Conservation (phyloP, 2,797 vertebrate species). For the Mus spretus region DNA sequence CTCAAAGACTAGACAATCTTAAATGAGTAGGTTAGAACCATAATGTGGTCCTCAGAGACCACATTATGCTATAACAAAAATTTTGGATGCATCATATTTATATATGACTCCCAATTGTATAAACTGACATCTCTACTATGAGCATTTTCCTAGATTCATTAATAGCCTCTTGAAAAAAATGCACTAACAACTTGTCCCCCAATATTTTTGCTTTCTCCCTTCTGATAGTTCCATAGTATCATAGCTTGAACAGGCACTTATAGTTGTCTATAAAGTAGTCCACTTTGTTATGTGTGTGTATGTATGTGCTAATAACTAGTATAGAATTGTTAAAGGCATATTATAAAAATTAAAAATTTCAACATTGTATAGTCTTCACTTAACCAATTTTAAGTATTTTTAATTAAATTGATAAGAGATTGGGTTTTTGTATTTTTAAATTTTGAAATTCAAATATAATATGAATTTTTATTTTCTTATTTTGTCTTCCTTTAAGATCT, state of each 20-base stretch:
- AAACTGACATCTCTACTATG: not conserved
- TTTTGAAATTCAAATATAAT: not conserved
- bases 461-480: conserved; percentile 46
- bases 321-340: not conserved
- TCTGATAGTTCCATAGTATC: not conserved
- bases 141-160: conserved; percentile 8
- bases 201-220: not conserved
- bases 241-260: not conserved
- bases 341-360: not conserved
- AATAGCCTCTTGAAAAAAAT: not conserved
- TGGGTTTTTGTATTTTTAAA: not conserved
- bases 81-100: not conserved
- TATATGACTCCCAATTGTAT: not conserved
- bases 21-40: not conserved
- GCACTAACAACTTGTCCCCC: not conserved
- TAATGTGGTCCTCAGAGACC: not conserved
- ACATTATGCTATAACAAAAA: not conserved
- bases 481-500: not conserved
- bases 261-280: conserved; percentile 23
- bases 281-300: conserved; percentile 3
- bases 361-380: not conserved
- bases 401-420: not conserved
- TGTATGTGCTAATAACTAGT: not conserved
- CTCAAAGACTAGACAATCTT: not conserved
- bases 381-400: not conserved